Conservation (phyloP, 2,888 invertebrate species). For the Glaucopsyche alexis region DNA sequence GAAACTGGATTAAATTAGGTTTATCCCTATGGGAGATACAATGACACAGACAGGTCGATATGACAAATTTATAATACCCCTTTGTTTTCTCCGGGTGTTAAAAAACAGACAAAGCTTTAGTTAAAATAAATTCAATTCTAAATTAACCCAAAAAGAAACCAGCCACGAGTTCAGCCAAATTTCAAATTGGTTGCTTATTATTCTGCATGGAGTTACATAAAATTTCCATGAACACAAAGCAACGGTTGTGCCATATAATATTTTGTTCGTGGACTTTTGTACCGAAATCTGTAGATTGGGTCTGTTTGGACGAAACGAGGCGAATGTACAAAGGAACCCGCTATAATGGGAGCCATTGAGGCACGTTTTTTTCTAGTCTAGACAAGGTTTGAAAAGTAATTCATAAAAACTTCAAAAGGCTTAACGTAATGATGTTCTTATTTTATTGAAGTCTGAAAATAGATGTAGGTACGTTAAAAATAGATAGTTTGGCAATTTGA, state of each 20-base stretch:
- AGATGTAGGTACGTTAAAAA: neutral
- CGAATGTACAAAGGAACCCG: slow-evolving; percentile 58
- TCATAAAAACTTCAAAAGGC: slow-evolving; percentile 15
- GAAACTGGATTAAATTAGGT: too few relatives aligned
- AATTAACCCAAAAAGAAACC: slow-evolving; percentile 42
- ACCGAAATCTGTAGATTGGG: slow-evolving; percentile 67
- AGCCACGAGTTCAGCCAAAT: slow-evolving; percentile 44
- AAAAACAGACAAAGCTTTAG: slow-evolving; percentile 40
- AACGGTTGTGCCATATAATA: slow-evolving; percentile 57
- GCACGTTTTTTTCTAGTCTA: slow-evolving; percentile 28
- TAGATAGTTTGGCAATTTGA: neutral
- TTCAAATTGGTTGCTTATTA: slow-evolving; percentile 52
- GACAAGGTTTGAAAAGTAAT: slow-evolving; percentile 5
- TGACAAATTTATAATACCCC: too few relatives aligned
- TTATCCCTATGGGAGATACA: too few relatives aligned
- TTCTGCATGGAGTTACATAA: slow-evolving; percentile 51
- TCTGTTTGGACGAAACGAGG: slow-evolving; percentile 67
- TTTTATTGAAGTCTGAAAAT: neutral
- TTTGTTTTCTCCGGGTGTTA: too few relatives aligned
- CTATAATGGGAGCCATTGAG: slow-evolving; percentile 41
- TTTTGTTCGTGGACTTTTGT: slow-evolving; percentile 65
- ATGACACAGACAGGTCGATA: too few relatives aligned
- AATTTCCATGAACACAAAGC: slow-evolving; percentile 65
- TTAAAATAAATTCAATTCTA: slow-evolving; percentile 36
- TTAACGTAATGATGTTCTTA: slow-evolving; percentile 4